Conservation (phyloP, 2,113 vertebrate species). For the Tupaia chinensis region DNA sequence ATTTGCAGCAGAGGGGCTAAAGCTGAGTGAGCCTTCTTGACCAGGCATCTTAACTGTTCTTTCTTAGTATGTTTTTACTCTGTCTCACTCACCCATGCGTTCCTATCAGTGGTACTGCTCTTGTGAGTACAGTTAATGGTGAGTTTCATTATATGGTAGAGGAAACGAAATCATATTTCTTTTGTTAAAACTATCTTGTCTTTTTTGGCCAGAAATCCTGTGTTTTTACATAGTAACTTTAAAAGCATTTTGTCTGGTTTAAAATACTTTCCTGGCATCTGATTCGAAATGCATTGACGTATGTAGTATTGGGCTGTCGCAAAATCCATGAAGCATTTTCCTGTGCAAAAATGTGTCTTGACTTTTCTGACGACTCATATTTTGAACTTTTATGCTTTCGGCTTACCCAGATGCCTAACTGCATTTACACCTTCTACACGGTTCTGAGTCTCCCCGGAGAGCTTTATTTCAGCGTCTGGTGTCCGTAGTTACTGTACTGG, state of each 20-base stretch:
- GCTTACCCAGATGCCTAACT: neutral
- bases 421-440: neutral
- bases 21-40: neutral
- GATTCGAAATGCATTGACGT: neutral
- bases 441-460: conserved; percentile 18
- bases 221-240: conserved; percentile 10
- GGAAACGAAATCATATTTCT: neutral
- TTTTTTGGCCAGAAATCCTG: neutral
- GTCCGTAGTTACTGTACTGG: neutral
- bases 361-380: no score
- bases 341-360: no score
- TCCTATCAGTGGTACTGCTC: neutral
- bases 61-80: neutral
- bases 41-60: neutral
- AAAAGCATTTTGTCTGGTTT: neutral
- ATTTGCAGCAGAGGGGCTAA: neutral
- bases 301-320: no score
- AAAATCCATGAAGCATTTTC: no score
- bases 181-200: neutral
- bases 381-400: neutral
- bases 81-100: neutral
- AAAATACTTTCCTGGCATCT: neutral
- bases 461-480: neutral
- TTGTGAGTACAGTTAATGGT: neutral
- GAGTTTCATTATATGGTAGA: neutral